Base-by-base conservation (phyloP, 1,140 invertebrate genomes). In the Pogonomyrmex barbatus region DNA sequence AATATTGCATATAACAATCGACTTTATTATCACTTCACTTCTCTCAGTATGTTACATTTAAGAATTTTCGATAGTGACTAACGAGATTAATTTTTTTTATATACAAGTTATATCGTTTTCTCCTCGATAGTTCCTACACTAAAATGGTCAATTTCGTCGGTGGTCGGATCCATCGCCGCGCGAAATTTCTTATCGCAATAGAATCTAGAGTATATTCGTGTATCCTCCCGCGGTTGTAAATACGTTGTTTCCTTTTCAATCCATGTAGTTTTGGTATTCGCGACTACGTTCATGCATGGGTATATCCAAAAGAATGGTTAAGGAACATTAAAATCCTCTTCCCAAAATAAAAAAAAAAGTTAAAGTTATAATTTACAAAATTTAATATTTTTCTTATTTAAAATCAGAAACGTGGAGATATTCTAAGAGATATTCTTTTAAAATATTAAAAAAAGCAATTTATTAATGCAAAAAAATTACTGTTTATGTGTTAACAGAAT, bases 41-140 rank as follows among this genome's bases (percentile, higher is more conserved):
- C 24, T 63, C 42, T 50, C 47, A 42, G 30, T 24, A 24, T 60
- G 36, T 83, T 83, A 83, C 45, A 75, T 62, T 83, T 83, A 75
- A 50, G 68, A 60, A 30, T 75, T 24, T 24, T 73, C 33, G 60
- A 83, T 71, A 75, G n/a, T n/a, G 54, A 33, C 45, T 75, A 39
- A 75, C 30, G 68, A 33, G 54, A 60, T 47, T 47, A 65, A 70
- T 42, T 81, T 83, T 52, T 58, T 24, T 24, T 73, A 82, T 36
- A 42, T 54, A 78, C 76, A 83, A 70, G 81, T 87, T 60, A 71
- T 67, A 62, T 89, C 87, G 79, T 92, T 90, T 88, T 89, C 91
- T 90, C 87, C 65, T 88, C 79, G 88, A 92, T 94, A 94, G 92
- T 94, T 94, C 93, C 89, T 94, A 93, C 92, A 89, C 87, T 87